Conservation (phyloP, 2,888 invertebrate species). For the Therioaphis trifolii region DNA sequence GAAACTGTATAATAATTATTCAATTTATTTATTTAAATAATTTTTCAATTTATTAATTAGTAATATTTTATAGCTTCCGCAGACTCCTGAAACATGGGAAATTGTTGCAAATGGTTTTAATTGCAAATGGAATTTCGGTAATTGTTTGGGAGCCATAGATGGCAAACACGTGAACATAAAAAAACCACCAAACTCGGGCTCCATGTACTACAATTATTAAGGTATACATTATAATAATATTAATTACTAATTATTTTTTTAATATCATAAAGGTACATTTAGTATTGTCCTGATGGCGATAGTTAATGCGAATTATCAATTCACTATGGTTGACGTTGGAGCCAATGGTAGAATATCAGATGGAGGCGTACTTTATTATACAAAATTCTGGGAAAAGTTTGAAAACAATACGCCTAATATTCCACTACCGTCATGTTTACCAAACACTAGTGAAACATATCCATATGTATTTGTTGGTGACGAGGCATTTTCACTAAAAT, state of each 20-base stretch:
- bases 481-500: conserved; percentile 65
- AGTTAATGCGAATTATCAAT: conserved; percentile 31
- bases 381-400: background rate
- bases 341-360: conserved; percentile 16
- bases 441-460: background rate
- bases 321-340: conserved; percentile 29
- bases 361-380: background rate
- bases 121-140: conserved; percentile 2
- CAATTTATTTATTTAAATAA: background rate
- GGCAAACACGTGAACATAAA: background rate
- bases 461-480: conserved; percentile 65
- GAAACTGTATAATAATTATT: too few species aligned
- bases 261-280: conserved; percentile 6
- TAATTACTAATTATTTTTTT: too few species aligned
- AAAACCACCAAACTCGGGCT: conserved; percentile 28
- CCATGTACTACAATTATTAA: conserved; percentile 8
- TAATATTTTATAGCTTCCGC: conserved; percentile 9
- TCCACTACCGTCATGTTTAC: background rate
- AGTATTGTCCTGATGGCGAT: conserved; percentile 39
- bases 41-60: background rate
- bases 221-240: background rate
- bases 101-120: background rate
- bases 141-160: background rate
- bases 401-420: background rate
- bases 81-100: background rate